phyloP scores from a whole-genome alignment of 2,797 vertebrate genomes.

The Anniella stebbinsi region DNA sequence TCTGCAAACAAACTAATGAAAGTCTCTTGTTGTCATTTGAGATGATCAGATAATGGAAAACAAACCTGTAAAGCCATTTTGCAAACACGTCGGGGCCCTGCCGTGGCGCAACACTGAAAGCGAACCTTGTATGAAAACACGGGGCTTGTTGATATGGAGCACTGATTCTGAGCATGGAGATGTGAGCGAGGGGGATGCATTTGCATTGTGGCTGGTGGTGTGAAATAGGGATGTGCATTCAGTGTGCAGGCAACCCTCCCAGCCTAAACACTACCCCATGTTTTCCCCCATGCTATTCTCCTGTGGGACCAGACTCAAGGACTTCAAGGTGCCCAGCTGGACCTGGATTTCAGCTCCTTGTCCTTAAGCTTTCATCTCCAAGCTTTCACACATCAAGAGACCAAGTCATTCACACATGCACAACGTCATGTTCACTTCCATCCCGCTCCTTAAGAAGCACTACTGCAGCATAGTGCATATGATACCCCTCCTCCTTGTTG shows the following conservation, averaged over 20 bases:
- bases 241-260: background rate
- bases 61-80: conserved; percentile 13
- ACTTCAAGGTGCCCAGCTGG: background rate
- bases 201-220: background rate
- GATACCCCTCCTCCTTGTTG: too few species aligned
- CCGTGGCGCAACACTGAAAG: background rate
- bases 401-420: background rate
- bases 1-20: conserved; percentile 17
- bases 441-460: too few species aligned
- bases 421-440: too few species aligned
- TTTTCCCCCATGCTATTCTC: too few species aligned
- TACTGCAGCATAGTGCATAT: too few species aligned
- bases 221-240: too few species aligned
- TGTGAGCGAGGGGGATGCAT: background rate
- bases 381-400: background rate
- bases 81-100: background rate
- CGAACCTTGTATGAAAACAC: background rate
- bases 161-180: background rate
- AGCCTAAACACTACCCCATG: background rate
- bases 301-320: background rate
- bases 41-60: conserved; percentile 36
- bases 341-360: background rate
- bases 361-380: background rate
- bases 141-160: background rate
- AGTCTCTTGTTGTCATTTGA: conserved; percentile 11